Evolutionary conservation across 2,797 vertebrate species (phyloP).

Genomic region (Xerus rutilus): DNA sequence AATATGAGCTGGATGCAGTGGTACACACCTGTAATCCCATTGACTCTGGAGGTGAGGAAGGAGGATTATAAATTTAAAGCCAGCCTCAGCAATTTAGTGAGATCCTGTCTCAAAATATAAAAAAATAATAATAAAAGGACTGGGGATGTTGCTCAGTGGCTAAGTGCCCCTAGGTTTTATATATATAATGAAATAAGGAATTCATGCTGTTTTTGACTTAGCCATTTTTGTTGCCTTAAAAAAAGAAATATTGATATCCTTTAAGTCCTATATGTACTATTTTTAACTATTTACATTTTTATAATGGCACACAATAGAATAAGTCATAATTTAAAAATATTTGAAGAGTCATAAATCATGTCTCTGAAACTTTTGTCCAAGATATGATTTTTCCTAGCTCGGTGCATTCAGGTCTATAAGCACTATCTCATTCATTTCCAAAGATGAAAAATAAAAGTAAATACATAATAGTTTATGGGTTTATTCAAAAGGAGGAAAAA

Average conservation of each 20-base stretch:
- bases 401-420: slow-evolving; percentile 8
- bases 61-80: too few relatives aligned
- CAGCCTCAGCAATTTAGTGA: too few relatives aligned
- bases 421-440: slow-evolving; percentile 4
- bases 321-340: slow-evolving; percentile 11
- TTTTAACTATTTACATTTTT: slow-evolving; percentile 60
- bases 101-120: too few relatives aligned
- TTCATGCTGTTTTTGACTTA: slow-evolving; percentile 1
- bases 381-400: background rate
- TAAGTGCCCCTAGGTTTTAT: too few relatives aligned
- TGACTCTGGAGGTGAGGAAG: too few relatives aligned
- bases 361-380: background rate
- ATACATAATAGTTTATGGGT: background rate
- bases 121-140: too few relatives aligned
- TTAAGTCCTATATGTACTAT: background rate
- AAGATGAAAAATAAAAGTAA: slow-evolving; percentile 45
- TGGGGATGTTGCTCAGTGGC: too few relatives aligned
- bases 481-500: background rate
- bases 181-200: background rate
- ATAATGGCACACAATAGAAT: background rate
- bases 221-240: background rate
- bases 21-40: too few relatives aligned
- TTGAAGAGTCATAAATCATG: background rate
- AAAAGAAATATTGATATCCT: background rate
- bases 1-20: background rate